Conservation (phyloP, 2,888 invertebrate species). For the Invenusta paracnida region DNA sequence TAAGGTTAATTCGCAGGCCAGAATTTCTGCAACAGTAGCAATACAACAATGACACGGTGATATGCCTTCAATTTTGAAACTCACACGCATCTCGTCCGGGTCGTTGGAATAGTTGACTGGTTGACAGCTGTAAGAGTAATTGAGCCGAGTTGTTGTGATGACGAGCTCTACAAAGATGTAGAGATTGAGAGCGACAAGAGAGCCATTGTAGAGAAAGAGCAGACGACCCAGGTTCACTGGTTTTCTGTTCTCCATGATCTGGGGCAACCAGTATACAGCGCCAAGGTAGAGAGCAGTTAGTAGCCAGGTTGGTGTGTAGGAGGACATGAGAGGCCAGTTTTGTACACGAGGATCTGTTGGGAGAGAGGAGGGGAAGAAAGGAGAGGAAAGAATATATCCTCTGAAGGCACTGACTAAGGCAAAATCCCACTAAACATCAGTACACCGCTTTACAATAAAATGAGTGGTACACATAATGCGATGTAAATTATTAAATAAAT, state of each 20-base stretch:
- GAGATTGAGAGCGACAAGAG: constrained; percentile 56
- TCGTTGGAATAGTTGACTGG: constrained; percentile 53
- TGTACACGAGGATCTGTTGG: constrained; percentile 51
- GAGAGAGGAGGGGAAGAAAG: background rate
- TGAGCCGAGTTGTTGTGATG: constrained; percentile 48
- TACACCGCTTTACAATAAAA: too few relatives aligned
- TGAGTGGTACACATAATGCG: too few relatives aligned
- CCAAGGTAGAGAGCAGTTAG: constrained; percentile 49
- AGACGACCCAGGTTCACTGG: constrained; percentile 50
- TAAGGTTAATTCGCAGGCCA: too few relatives aligned
- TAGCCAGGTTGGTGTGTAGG: constrained; percentile 48
- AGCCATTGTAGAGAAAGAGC: constrained; percentile 55
- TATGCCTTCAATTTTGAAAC: constrained; percentile 39
- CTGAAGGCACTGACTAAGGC: too few relatives aligned
- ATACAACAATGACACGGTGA: background rate
- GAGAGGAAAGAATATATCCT: too few relatives aligned
- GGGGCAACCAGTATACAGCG: constrained; percentile 49
- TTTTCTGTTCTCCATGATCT: constrained; percentile 49
- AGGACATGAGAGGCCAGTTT: constrained; percentile 51
- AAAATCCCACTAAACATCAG: too few relatives aligned
- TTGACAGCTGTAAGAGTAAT: constrained; percentile 58
- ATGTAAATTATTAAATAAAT: too few relatives aligned
- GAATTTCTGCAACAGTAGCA: background rate
- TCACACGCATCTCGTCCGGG: constrained; percentile 56
- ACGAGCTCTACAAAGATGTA: constrained; percentile 56